Base-by-base conservation (phyloP, 1,140 invertebrate genomes). In the Lasioglossum baleicum region DNA sequence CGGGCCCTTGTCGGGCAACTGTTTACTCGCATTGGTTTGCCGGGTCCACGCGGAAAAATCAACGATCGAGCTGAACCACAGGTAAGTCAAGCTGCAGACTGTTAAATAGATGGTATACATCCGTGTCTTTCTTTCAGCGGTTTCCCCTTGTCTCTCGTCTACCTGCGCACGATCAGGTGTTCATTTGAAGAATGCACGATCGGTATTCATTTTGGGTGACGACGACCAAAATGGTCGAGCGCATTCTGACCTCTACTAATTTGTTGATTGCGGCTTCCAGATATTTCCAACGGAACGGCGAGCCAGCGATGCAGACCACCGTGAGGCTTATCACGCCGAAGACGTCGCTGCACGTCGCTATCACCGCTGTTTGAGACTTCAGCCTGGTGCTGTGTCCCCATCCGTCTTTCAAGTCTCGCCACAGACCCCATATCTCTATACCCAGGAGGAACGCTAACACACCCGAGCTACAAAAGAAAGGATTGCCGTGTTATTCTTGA, bases 371-470 rank as follows among this genome's bases (percentile, higher is more conserved):
- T 67, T 89, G 81, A 51, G 90, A 91, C 42, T 90, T 91, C n/a
- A 93, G 65, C 74, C 92, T 88, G 1, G 89, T 92, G 60, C 92
- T 93, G 10, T 92, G 87, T 65, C 88, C 81, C 92, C 92, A 92
- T 7, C 92, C 92, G n/a, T 91, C 81, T 63, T 86, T 87, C 13
- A 93, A 48, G 70, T 93, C 92, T 72, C 91, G 81, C 85, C 89
- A 92, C 0, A 92, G 72, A 11, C 92, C 92, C 87, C 87, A 93
- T 26, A 78, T 86, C 74, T 90, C 87, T 0, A 83, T 68, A 11
- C 72, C 61, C 6, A 90, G 81, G 8, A 88, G 84, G 3, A 88
- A 63, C 1, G 67, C 22, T 15, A 90, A 26, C 8, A 92, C 60
- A 20, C 81, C 67, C 15, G 88, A 17, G 44, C 90, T 91, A 63